Evolutionary conservation across 2,888 invertebrate genomes (phyloP), one percentile per base, ranked within the genome.

Genomic region (Lamproptera curius): DNA sequence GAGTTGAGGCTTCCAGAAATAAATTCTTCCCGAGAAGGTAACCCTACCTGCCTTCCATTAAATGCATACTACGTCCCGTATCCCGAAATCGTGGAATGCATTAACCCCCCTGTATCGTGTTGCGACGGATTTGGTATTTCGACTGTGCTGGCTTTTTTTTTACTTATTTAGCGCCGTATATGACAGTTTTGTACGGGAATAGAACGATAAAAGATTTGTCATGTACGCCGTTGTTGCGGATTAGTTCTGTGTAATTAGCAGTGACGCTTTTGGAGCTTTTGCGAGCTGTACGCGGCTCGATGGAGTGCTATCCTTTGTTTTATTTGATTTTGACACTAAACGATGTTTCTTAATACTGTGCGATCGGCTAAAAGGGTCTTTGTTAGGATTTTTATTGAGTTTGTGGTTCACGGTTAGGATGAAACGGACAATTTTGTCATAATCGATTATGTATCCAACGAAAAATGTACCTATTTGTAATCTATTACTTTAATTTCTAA

Each of bases 1-100:
- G 6, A 4, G 13, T 11, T 13, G 9, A 11, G 13, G 13, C 20
- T 20, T 33, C 34, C 34, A 10, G 34, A 23, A 42, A 42, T 34
- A 20, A 42, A 34, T 20, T 20, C 16, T 15, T 40, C n/a, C 42
- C 44, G 13, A 23, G 50, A 42, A 41, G 47, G 39, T 31, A 28
- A 35, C 26, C 48, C 50, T 52, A 46, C 50, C 52, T 50, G 51
- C 36, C 9, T 48, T 56, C 59, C 57, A 59, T 59, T 59, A 56
- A 50, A 44, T 42, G 14, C 53, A 51, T 40, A 54, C 55, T 53
- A 39, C 51, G 51, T 55, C 51, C 46, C 35, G 31, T 40, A n/a
- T 51, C 51, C 43, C 42, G 45, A 52, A 54, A 55, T 56, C 54
- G 57, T 34, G 53, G 61, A 67, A 67, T 53, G 57, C 67, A 67